Conservation (phyloP, 2,113 vertebrate genomes). For the Ptychochromis oligacanthus region DNA sequence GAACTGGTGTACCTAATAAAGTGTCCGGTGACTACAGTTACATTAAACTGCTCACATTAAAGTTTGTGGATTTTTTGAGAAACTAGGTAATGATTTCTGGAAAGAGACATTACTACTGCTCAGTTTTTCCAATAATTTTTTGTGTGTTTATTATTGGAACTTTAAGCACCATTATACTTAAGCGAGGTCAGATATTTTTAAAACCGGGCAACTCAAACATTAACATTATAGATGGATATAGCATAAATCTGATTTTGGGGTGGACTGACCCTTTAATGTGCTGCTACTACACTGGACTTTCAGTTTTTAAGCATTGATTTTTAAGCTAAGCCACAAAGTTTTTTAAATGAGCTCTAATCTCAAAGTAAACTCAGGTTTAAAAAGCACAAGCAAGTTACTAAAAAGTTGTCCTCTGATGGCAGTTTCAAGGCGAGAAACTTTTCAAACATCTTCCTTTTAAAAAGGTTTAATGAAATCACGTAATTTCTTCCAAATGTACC, state of each 20-base stretch:
- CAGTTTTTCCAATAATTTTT: neutral
- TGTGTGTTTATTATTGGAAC: too few relatives aligned
- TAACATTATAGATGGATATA: neutral
- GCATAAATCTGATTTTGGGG: neutral
- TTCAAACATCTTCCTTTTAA: neutral
- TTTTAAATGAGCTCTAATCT: neutral
- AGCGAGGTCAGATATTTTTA: neutral
- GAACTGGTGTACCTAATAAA: too few relatives aligned
- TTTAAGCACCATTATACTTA: neutral
- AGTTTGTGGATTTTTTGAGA: neutral
- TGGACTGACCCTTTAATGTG: neutral
- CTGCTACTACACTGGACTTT: too few relatives aligned
- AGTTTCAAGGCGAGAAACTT: neutral
- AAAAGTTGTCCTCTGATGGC: neutral
- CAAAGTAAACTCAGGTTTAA: neutral
- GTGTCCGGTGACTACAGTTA: neutral
- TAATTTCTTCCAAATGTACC: neutral
- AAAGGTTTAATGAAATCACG: neutral
- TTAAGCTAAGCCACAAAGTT: too few relatives aligned
- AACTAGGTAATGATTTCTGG: neutral
- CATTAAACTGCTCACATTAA: neutral
- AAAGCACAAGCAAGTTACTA: neutral
- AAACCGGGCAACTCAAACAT: neutral
- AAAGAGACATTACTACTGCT: neutral
- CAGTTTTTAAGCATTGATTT: neutral